Conservation (phyloP, 2,888 invertebrate species). For the Dicyrtomina minuta region DNA sequence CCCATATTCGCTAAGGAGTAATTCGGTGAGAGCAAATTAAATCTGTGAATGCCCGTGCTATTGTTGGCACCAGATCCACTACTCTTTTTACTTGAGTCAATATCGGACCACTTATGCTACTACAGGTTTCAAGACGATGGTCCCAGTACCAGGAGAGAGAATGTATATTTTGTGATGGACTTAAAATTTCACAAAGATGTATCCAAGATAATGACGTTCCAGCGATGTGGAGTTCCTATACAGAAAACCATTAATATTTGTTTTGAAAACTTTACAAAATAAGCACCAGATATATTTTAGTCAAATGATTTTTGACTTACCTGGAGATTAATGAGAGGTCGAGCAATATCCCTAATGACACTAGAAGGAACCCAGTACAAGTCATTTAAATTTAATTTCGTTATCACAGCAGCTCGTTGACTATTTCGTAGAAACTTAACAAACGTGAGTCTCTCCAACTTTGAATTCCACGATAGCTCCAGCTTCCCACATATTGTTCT, state of each 20-base stretch:
- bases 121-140: conserved; percentile 41
- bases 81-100: too few species aligned
- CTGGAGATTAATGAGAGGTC: conserved; percentile 40
- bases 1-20: too few species aligned
- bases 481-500: conserved; percentile 39
- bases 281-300: too few species aligned
- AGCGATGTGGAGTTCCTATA: conserved; percentile 40
- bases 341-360: conserved; percentile 38
- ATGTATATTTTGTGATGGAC: background rate
- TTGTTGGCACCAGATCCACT: too few species aligned
- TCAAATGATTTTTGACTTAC: too few species aligned
- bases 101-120: too few species aligned
- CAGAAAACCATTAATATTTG: too few species aligned
- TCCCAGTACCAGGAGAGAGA: conserved; percentile 49
- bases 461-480: conserved; percentile 38
- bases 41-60: too few species aligned
- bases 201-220: conserved; percentile 46
- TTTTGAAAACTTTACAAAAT: too few species aligned
- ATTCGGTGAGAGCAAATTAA: too few species aligned
- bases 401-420: conserved; percentile 36
- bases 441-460: conserved; percentile 29
- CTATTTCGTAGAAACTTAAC: conserved; percentile 42
- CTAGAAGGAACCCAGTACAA: conserved; percentile 51
- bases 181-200: conserved; percentile 45
- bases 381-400: conserved; percentile 41